Base-by-base conservation (phyloP, 2,113 vertebrate species). In the Oostethus manadensis region DNA sequence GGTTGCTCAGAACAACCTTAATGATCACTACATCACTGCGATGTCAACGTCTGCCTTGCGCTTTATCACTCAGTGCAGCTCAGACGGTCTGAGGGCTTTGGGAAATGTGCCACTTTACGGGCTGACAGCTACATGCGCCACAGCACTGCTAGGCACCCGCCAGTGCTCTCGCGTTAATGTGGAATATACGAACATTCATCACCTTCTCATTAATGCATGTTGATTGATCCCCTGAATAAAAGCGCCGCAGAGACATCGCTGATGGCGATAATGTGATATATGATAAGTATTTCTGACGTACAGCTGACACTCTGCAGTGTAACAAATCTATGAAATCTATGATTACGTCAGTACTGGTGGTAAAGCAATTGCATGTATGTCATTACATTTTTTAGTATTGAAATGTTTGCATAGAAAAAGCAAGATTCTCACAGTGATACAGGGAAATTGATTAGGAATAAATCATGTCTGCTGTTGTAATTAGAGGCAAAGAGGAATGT, bases 201-300 rank as follows among this genome's bases (percentile, higher is more conserved):
- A 87, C 67, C 48, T 47, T 59, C 68, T 47, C 44, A 21, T 71
- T 83, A 84, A 84, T 58, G 70, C 57, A 61, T 48, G 22, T 57
- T 74, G 81, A 88, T 84, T 78, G 78, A 86, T 81, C 73, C 63
- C 75, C 72, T 38, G 61, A 77, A 79, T 76, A 68, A 76, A 68
- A 71, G 64, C 68, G 64, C 65, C 66, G 22, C 58, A 62, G 75
- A 70, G 68, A 62, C 60, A 58, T 26, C 47, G n/a, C n/a, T 68
- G 71, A 77, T 56, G 47, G 38, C 53, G 60, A 21, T 47, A 20
- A 48, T 47, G 46, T 61, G 57, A 62, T 69, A 35, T 58, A 72
- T 45, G 33, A 18, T 60, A 70, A 77, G 79, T 64, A 70, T 63
- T 75, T 44, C 68, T 74, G 70, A 84, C 73, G 66, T 51, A 58